Evolutionary conservation across 2,888 invertebrate genomes (phyloP).

Genomic region (Ophioninae sp.): DNA sequence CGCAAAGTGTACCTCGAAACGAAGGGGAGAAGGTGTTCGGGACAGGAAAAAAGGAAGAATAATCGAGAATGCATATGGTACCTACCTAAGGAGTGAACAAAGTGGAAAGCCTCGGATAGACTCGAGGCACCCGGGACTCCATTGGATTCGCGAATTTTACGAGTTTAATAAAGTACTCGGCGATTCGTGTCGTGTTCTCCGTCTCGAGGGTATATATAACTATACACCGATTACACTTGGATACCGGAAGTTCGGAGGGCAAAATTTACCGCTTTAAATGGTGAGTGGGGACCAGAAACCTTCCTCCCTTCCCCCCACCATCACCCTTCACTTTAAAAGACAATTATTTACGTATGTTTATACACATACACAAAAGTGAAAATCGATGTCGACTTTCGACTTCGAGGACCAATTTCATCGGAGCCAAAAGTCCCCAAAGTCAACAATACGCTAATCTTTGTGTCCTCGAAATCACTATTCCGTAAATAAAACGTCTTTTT

Average conservation of each 20-base stretch:
- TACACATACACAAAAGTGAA: too few species aligned
- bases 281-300: not conserved
- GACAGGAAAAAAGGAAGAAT: not conserved
- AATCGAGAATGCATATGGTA: not conserved
- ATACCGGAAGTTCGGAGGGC: not conserved
- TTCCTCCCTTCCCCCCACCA: too few species aligned
- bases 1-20: not conserved
- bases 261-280: constrained; percentile 7
- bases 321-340: constrained; percentile 1
- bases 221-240: constrained; percentile 26
- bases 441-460: too few species aligned
- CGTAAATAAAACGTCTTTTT: too few species aligned
- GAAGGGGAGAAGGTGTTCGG: not conserved
- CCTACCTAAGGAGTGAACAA: not conserved
- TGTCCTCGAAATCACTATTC: too few species aligned
- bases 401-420: too few species aligned
- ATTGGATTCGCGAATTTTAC: constrained; percentile 50
- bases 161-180: constrained; percentile 56
- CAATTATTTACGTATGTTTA: not conserved
- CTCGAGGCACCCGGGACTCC: constrained; percentile 7
- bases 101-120: not conserved
- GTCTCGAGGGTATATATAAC: not conserved
- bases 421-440: too few species aligned
- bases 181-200: constrained; percentile 3
- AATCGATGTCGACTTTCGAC: too few species aligned